Evolutionary conservation across 2,113 vertebrate species (phyloP), one percentile per base, ranked within the genome.

Genomic region (Sebastes schlegelii): DNA sequence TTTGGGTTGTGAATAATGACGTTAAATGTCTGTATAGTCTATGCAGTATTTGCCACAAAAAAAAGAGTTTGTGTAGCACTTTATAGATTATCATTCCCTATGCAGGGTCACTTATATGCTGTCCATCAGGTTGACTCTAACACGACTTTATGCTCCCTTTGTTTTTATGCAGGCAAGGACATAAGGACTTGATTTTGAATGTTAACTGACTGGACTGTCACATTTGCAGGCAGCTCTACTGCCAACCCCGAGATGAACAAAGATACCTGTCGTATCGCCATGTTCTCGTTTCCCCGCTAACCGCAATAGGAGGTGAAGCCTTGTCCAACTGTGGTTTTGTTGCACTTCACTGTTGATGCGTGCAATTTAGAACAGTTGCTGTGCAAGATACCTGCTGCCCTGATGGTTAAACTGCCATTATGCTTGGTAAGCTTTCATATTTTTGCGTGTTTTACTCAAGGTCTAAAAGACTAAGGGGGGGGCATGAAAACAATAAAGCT

Each of bases 211-310:
- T 79, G 2, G 52, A 58, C 82, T 92, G 94, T 94, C 91, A 91
- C 67, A 79, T 92, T 81, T 58, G 76, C 62, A 57, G 74, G 81
- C 88, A 86, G 86, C 83, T 91, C 87, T 60, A 10, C 78, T 79
- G 79, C 90, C 74, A 84, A 43, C 8, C 12, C 45, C 13, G 68
- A 86, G 77, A 93, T 93, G 84, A 92, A 80, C 90, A 86, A 74
- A 89, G 92, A 94, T 92, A 93, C 92, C 93, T 93, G 94, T 95
- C 93, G 65, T 82, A 82, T 93, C 78, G 40, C 85, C 72, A 14
- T 74, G 89, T 60, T 68, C 81, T 23, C 2, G 74, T 92, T 82
- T 58, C 66, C 11, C 58, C 12, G 70, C 70, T 79, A 77, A 80
- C 83, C 85, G 57, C 88, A 84, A 95, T 94, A 74, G 83, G 87